Percentiles rank a stretch among this genome's conserved stretches.
Evolutionary conservation across 1,140 invertebrate genomes (phyloP).

Genomic region (Brachionus plicatilis): DNA sequence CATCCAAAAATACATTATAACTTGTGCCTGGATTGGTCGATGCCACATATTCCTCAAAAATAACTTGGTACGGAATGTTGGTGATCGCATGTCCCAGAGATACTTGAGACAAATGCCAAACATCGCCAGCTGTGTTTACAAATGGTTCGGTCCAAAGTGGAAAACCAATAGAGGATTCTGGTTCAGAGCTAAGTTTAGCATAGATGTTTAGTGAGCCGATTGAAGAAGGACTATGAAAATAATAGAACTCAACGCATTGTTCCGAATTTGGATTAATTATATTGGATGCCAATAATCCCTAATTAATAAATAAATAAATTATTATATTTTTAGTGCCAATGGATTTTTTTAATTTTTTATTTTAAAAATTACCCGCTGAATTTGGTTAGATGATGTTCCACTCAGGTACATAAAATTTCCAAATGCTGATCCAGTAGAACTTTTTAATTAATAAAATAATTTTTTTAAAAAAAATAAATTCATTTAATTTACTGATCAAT

Average conservation of each 20-base stretch:
- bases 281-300: neutral
- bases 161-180: neutral
- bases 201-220: slow-evolving; percentile 13
- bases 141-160: slow-evolving; percentile 14
- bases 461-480: neutral
- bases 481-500: slow-evolving; percentile 8
- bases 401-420: slow-evolving; percentile 16
- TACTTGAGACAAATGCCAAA: slow-evolving; percentile 27
- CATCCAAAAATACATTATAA: slow-evolving; percentile 4
- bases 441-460: neutral
- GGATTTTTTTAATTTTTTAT: too few relatives aligned
- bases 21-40: neutral
- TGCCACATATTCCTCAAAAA: slow-evolving; percentile 22
- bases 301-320: neutral
- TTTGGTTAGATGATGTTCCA: slow-evolving; percentile 18
- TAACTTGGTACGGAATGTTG: slow-evolving; percentile 17
- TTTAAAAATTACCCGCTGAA: neutral
- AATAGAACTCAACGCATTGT: slow-evolving; percentile 41
- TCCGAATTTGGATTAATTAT: neutral
- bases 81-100: neutral
- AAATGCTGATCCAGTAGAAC: neutral
- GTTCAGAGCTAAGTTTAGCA: neutral
- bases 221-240: neutral
- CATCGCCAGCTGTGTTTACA: neutral
- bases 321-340: too few relatives aligned